Conservation (phyloP, 2,888 invertebrate genomes). For the Chaitophorus viminalis region DNA sequence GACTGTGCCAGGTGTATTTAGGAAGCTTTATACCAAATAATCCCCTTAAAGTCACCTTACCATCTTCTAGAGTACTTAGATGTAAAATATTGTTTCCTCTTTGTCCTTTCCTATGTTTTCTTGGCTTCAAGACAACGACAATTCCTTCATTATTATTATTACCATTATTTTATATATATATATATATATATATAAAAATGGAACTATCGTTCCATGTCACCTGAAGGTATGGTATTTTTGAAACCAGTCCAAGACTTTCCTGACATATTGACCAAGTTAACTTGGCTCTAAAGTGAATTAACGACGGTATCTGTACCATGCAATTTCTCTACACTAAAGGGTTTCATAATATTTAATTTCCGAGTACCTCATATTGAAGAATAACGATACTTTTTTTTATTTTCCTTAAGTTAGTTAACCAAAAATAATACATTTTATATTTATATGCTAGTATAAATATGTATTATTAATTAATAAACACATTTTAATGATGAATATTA, state of each 20-base stretch:
- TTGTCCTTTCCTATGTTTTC: slow-evolving; percentile 38
- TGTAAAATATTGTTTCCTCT: slow-evolving; percentile 54
- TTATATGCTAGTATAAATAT: too few species aligned
- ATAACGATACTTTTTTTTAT: slow-evolving; percentile 21
- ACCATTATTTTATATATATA: slow-evolving; percentile 28
- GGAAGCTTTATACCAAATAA: slow-evolving; percentile 46
- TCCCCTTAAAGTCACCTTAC: slow-evolving; percentile 24
- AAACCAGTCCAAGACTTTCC: slow-evolving; percentile 48
- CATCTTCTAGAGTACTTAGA: slow-evolving; percentile 14
- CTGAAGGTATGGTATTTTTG: slow-evolving; percentile 38
- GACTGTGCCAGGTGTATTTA: slow-evolving; percentile 55
- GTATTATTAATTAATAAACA: background rate
- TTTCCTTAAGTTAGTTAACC: slow-evolving; percentile 4
- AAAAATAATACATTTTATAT: background rate
- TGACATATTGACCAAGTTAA: slow-evolving; percentile 60
- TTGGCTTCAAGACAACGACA: slow-evolving; percentile 41
- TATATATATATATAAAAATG: slow-evolving; percentile 30
- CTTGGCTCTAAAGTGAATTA: slow-evolving; percentile 56
- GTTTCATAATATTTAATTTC: slow-evolving; percentile 34
- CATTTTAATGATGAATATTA: background rate
- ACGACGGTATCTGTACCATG: slow-evolving; percentile 15
- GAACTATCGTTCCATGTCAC: slow-evolving; percentile 16
- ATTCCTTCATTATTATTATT: slow-evolving; percentile 44
- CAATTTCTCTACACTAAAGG: slow-evolving; percentile 31
- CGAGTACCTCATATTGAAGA: slow-evolving; percentile 7